Base-by-base conservation (phyloP, 2,113 vertebrate genomes). In the Emydura subglobosa region DNA sequence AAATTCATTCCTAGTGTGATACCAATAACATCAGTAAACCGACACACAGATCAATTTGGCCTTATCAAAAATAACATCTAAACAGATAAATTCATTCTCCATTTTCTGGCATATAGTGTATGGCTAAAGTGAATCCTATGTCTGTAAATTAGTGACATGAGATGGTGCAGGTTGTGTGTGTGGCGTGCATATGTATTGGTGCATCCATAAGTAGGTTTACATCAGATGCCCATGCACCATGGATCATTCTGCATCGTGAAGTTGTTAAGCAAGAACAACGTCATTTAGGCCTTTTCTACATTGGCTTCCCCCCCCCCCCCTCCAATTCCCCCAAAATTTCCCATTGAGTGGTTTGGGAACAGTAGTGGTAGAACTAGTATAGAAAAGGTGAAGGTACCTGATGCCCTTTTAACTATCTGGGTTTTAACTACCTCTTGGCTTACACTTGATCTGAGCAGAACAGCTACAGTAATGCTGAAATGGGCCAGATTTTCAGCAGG, bases 151-250 rank as follows among this genome's bases (percentile, higher is more conserved):
- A 53, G 3, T 53, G 51, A 53, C 51, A 53, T 17, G 51, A 53
- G 51, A 51, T 13, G 14, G 51, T 53, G 51, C 50, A 50, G 13
- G 50, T 50, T 50, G 50, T 50, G 50, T 50, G 50, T 50, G 50
- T 0, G 0, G 8, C 3, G 1, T 79, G 47, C 39, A 2, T 27
- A 39, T 44, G 27, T 17, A 39, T 22, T 74, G 34, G n/a, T 74
- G 8, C 39, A 74, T 42, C 59, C 59, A 61, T 29, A 61, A 61
- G 59, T 61, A 31, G 59, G 59, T 4, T 39, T 72, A 22, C 68
- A 72, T 16, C 68, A 24, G 17, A 39, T 17, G 21, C 21, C 68
- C 10, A 74, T 74, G 68, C n/a, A 74, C 34, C n/a, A 10, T 39
- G 68, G n/a, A 24, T 74, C 16, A 42, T 74, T 74, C n/a, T 5